Evolutionary conservation across 2,113 vertebrate genomes (phyloP).

Genomic region (Apeltes quadracus): DNA sequence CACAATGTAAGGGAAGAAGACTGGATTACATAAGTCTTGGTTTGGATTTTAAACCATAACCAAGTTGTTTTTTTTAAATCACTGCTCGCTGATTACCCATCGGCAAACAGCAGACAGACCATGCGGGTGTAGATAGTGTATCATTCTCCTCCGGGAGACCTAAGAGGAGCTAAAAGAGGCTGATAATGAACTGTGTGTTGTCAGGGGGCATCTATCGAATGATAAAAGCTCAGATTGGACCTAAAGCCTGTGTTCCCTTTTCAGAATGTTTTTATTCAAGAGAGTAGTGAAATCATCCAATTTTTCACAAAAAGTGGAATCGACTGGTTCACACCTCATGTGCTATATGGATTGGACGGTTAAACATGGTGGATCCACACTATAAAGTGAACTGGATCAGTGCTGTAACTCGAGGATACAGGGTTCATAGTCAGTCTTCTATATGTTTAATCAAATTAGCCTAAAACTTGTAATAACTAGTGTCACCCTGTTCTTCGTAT

Average conservation of each 20-base stretch:
- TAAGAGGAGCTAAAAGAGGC: neutral
- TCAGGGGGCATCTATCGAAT: neutral
- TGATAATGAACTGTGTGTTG: neutral
- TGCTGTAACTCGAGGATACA: slow-evolving; percentile 2
- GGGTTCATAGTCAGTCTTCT: slow-evolving; percentile 14
- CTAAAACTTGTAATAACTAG: slow-evolving; percentile 45
- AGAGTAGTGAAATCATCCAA: neutral
- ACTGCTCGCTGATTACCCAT: neutral
- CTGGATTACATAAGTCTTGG: neutral
- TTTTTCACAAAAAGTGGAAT: slow-evolving; percentile 5
- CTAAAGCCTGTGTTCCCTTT: neutral
- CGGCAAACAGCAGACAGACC: neutral
- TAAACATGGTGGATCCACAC: neutral
- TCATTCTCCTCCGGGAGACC: neutral
- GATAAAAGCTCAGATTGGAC: neutral
- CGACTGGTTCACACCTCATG: neutral
- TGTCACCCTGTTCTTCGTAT: slow-evolving; percentile 21
- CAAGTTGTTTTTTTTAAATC: neutral
- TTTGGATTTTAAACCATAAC: neutral
- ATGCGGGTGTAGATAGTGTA: neutral
- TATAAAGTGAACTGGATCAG: neutral
- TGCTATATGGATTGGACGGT: neutral
- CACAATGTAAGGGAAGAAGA: slow-evolving; percentile 5
- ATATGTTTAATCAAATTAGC: slow-evolving; percentile 37
- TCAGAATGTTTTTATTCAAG: neutral